These are phyloP conservation scores for Nemotelus nigrinus DNA, from an alignment of 2,888 invertebrate species.

Conservation along the genomic window DNA sequence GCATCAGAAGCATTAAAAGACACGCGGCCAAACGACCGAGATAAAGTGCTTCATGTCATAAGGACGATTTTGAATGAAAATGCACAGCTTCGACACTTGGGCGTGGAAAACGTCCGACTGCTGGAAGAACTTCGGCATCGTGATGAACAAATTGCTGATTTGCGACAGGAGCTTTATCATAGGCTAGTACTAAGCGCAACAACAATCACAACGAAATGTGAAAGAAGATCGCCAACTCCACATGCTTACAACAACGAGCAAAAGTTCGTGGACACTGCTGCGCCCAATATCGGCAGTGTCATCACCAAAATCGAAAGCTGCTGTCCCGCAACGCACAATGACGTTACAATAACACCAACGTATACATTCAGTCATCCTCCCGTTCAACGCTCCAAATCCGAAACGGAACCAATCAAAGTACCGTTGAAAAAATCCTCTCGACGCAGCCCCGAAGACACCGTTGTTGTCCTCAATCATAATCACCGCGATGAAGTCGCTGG, in stretches of 20 bases:
- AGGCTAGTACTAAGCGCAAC: constrained; percentile 13
- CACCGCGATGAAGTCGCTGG: constrained; percentile 47
- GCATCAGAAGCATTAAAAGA: constrained; percentile 63
- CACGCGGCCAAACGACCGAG: constrained; percentile 61
- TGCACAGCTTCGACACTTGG: constrained; percentile 57
- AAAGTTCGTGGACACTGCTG: neutral
- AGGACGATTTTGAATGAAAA: constrained; percentile 61
- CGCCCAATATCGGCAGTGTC: constrained; percentile 51
- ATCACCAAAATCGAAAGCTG: constrained; percentile 53
- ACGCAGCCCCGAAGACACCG: constrained; percentile 56
- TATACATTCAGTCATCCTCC: constrained; percentile 35
- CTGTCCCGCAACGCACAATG: constrained; percentile 41
- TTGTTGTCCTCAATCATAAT: constrained; percentile 54
- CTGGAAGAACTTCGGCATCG: constrained; percentile 60
- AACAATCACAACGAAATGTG: constrained; percentile 25
- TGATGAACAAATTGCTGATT: constrained; percentile 61
- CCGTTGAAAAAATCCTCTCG: constrained; percentile 58
- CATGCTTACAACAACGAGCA: neutral
- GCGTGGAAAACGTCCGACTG: constrained; percentile 59
- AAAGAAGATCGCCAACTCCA: constrained; percentile 24
- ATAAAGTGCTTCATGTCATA: constrained; percentile 61
- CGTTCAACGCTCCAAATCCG: constrained; percentile 50
- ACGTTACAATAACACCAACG: constrained; percentile 31
- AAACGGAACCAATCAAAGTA: constrained; percentile 55
- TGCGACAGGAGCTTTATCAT: constrained; percentile 61